Evolutionary conservation across 2,797 vertebrate species (phyloP), one percentile per base, ranked within the genome.

Genomic region (Lepidocolaptes lacrymiger): DNA sequence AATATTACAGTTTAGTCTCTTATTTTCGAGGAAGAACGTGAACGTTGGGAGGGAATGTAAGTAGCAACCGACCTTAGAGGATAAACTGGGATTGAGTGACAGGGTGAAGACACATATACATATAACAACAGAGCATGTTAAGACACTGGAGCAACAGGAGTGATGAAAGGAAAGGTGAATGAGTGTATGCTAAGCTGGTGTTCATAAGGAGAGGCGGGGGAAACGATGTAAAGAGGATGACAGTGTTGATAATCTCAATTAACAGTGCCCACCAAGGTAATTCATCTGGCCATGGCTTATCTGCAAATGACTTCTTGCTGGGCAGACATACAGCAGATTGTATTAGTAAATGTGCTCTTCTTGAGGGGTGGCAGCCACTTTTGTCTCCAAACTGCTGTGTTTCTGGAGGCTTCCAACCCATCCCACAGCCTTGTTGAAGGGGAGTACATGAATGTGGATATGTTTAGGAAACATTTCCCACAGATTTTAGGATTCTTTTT

Each of bases 21-120:
- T 92, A 44, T 59, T 91, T 92, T 85, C 89, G 72, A 77, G 46
- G 48, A 79, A 62, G 24, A 73, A 18, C 44, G 22, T 48, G 48
- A 26, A 18, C 12, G 8, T 71, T n/a, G 6, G 7, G 14, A 85
- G 14, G 48, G 37, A 88, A 58, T 71, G 75, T 74, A 52, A 85
- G 59, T 32, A 73, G 43, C 14, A 20, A 10, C 51, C 89, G 71
- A 51, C 76, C 71, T 87, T 80, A 55, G 48, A 85, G 51, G 16
- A 34, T 87, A 73, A 76, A 51, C 19, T 92, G 59, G 34, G 13
- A 44, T 30, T 71, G 52, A 39, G 44, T 81, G 52, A n/a, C 34
- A 77, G 37, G 14, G 27, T 32, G 13, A 61, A 74, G 26, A 34
- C 1, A 0, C 14, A 14, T 43, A 34, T 59, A 16, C 6, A 5